phyloP scores from a whole-genome alignment of 2,113 vertebrate genomes.

The Capra hircus region DNA sequence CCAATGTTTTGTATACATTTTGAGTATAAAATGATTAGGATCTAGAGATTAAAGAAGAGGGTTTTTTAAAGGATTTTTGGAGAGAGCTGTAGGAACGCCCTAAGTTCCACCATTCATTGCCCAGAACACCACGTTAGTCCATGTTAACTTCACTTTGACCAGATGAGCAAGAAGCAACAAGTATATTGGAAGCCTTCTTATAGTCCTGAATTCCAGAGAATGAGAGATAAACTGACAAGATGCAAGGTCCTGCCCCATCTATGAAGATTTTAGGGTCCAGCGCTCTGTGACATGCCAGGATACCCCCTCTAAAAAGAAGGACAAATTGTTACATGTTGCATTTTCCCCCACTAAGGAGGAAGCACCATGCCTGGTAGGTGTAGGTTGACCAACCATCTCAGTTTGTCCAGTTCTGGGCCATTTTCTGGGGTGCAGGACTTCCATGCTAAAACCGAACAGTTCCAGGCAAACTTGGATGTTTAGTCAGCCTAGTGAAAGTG shows the following conservation, averaged over 20 bases:
- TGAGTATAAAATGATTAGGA: background rate
- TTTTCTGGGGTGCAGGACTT: background rate
- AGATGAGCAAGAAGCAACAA: background rate
- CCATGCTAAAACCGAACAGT: background rate
- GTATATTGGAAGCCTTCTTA: background rate
- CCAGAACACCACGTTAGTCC: background rate
- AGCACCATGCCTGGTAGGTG: background rate
- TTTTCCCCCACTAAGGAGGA: background rate
- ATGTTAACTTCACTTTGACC: background rate
- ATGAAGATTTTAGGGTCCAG: background rate
- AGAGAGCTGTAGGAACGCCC: background rate
- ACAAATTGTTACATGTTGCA: background rate
- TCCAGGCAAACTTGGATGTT: background rate
- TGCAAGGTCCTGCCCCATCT: background rate
- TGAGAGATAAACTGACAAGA: background rate
- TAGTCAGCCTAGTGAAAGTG: background rate
- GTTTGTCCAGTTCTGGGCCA: background rate
- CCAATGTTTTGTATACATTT: background rate
- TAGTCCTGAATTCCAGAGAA: background rate
- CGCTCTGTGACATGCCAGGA: background rate
- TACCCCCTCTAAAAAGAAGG: background rate
- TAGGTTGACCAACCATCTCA: no score
- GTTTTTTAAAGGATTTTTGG: background rate
- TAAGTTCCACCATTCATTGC: background rate
- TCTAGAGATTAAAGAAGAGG: background rate